A percentile compares a stretch with the other conserved stretches of the same genome.
These are phyloP conservation scores for Eustalomyia histrio DNA, from an alignment of 2,888 invertebrate species.

Conservation along the genomic window DNA sequence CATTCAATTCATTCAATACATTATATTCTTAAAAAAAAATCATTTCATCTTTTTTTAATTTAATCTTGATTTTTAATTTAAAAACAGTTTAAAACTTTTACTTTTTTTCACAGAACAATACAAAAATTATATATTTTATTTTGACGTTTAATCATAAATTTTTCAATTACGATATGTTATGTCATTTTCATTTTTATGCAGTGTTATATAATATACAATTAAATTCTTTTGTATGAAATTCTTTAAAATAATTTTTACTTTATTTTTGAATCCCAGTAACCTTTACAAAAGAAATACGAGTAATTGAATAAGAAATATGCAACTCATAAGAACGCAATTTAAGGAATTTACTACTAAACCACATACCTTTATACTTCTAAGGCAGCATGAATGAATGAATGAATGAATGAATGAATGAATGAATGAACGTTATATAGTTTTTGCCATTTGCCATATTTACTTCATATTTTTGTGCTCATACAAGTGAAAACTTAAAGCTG, in stretches of 20 bases:
- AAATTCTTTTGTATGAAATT: constrained; percentile 18
- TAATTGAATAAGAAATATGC: constrained; percentile 1
- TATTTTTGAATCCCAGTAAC: not conserved
- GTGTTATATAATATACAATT: constrained; percentile 30
- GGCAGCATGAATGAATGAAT: not conserved
- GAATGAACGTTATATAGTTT: not conserved
- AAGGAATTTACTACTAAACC: constrained; percentile 5
- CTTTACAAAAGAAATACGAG: not conserved
- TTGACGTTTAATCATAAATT: constrained; percentile 37
- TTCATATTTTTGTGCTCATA: not conserved
- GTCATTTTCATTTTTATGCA: not conserved
- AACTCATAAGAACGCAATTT: constrained; percentile 8
- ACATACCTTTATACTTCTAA: not conserved
- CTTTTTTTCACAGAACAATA: not conserved
- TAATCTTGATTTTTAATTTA: not conserved
- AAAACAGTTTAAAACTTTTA: not conserved
- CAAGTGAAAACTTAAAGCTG: constrained; percentile 41
- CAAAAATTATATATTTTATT: constrained; percentile 27
- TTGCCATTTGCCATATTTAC: constrained; percentile 3
- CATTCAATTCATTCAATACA: no score
- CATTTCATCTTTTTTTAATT: no score
- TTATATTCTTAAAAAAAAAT: no score
- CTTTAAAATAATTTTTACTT: constrained; percentile 6
- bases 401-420: no score
- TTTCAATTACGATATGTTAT: constrained; percentile 26